phyloP scores from a whole-genome alignment of 1,140 invertebrate species.

The Ceratina japonica region DNA sequence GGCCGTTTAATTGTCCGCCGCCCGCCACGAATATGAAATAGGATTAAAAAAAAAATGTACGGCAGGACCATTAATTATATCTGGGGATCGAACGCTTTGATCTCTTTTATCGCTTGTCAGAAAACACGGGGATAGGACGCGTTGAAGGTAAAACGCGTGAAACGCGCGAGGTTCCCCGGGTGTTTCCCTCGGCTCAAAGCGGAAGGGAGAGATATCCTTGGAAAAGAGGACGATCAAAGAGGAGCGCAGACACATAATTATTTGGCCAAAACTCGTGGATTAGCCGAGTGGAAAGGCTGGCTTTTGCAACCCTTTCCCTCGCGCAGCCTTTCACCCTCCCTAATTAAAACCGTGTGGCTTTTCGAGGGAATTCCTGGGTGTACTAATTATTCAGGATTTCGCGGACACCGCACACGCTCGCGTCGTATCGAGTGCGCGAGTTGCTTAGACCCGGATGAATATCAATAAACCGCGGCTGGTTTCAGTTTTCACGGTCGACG shows the following conservation, averaged over 20 bases:
- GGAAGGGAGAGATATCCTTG: neutral
- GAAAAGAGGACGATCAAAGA: slow-evolving; percentile 12
- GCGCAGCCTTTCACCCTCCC: neutral
- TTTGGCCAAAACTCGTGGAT: slow-evolving; percentile 21
- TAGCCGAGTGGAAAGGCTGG: slow-evolving; percentile 9
- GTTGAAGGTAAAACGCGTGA: too few species aligned
- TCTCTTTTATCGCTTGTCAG: too few species aligned
- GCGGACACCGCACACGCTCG: neutral
- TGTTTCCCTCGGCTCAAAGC: neutral
- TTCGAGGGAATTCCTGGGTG: slow-evolving; percentile 23
- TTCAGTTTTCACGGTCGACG: slow-evolving; percentile 9
- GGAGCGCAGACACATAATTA: slow-evolving; percentile 14
- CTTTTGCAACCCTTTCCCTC: neutral
- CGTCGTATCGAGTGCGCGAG: neutral
- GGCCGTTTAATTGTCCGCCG: slow-evolving; percentile 20
- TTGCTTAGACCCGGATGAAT: neutral
- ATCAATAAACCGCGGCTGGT: slow-evolving; percentile 9
- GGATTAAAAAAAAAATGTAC: too few species aligned
- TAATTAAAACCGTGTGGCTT: slow-evolving; percentile 34
- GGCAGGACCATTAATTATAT: too few species aligned
- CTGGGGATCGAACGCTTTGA: too few species aligned
- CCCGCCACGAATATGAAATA: too few species aligned
- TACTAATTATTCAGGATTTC: slow-evolving; percentile 37
- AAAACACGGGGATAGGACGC: too few species aligned
- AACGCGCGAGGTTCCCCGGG: too few species aligned